Conservation (phyloP, 2,797 vertebrate genomes). For the Nothura maculosa region DNA sequence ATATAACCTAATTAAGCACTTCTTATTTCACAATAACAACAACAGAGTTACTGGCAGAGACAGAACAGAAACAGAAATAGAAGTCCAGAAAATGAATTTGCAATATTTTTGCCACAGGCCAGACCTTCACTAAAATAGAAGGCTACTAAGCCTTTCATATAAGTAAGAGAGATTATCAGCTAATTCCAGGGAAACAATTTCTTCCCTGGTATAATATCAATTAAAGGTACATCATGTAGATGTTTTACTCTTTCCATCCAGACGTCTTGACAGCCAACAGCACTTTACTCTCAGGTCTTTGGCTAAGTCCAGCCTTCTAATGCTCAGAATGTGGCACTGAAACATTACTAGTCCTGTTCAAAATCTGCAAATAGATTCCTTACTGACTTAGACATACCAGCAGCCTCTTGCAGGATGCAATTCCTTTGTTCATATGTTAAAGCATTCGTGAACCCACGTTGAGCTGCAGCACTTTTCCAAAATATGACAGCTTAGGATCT, state of each 20-base stretch:
- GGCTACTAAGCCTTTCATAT: background rate
- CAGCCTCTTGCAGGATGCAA: background rate
- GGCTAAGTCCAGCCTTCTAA: background rate
- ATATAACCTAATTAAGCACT: background rate
- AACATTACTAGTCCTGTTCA: background rate
- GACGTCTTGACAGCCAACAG: background rate
- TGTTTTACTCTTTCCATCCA: background rate
- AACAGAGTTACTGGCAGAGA: background rate
- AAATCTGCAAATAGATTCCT: background rate
- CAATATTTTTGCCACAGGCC: background rate
- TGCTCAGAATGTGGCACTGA: background rate
- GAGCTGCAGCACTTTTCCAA: background rate
- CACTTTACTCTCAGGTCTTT: background rate
- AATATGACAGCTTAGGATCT: background rate
- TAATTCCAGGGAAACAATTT: background rate
- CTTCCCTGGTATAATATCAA: background rate
- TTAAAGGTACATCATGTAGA: background rate
- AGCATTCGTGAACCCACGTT: background rate
- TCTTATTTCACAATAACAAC: background rate
- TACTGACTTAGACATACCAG: background rate
- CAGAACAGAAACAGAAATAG: background rate
- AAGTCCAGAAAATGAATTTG: background rate
- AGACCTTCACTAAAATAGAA: background rate
- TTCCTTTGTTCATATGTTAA: background rate
- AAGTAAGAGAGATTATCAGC: background rate